Conservation (phyloP, 1,140 invertebrate genomes). For the Drosophila kohkoa region DNA sequence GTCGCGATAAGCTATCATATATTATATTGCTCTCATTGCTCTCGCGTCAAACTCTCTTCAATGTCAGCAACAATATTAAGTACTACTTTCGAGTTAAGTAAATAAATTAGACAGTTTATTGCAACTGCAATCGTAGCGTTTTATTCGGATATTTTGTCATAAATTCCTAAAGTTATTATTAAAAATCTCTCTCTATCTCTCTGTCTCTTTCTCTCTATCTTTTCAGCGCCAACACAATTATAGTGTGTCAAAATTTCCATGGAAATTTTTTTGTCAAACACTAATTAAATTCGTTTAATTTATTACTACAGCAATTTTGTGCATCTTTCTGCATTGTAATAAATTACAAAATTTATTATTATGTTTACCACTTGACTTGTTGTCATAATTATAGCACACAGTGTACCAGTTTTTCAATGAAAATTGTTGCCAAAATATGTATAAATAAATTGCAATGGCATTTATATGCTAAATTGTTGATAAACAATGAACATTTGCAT, state of each 20-base stretch:
- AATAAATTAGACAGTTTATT: background rate
- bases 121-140: background rate
- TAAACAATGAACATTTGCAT: constrained; percentile 12
- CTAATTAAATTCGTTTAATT: background rate
- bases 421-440: background rate
- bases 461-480: background rate
- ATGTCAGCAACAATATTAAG: background rate
- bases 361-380: background rate
- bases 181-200: background rate
- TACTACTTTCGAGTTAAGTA: background rate
- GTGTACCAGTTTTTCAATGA: background rate
- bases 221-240: background rate
- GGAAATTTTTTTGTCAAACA: too few species aligned
- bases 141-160: too few species aligned
- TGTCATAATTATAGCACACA: background rate
- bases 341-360: background rate
- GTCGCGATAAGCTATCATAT: background rate
- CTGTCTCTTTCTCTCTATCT: too few species aligned
- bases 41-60: background rate
- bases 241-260: background rate
- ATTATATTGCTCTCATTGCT: background rate
- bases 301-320: background rate
- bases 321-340: background rate
- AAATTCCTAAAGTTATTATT: background rate
- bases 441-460: constrained; percentile 9